phyloP scores from a whole-genome alignment of 2,797 vertebrate species.

The Coregonus ussuriensis region DNA sequence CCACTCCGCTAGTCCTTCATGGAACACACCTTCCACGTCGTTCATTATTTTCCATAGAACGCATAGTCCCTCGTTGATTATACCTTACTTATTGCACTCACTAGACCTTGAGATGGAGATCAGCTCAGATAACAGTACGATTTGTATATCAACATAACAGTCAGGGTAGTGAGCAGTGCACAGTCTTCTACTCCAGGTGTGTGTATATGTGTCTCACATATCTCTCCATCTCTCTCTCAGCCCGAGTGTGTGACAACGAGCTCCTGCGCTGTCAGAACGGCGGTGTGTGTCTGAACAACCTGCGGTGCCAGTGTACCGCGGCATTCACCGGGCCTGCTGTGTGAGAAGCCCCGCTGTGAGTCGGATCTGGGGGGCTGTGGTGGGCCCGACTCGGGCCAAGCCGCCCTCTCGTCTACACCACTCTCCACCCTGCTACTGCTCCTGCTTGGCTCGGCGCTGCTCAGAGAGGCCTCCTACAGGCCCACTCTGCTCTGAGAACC shows the following conservation, averaged over 20 bases:
- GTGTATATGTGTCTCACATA: conserved; percentile 39
- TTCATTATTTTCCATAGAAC: too few species aligned
- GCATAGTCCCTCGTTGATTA: too few species aligned
- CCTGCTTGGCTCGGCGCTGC: conserved; percentile 64
- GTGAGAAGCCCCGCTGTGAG: conserved; percentile 88
- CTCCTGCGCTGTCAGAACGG: conserved; percentile 95
- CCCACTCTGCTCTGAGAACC: conserved; percentile 70
- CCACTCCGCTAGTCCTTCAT: too few species aligned
- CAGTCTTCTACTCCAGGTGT: conserved; percentile 3
- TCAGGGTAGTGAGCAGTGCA: background rate
- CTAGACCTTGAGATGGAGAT: background rate
- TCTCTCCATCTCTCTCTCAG: conserved; percentile 71
- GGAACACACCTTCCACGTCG: too few species aligned
- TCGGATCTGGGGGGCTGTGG: conserved; percentile 82
- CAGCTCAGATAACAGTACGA: background rate
- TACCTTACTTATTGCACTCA: background rate
- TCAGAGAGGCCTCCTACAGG: conserved; percentile 60
- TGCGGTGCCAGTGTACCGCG: conserved; percentile 85
- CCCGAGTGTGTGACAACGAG: conserved; percentile 94
- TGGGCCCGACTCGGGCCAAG: conserved; percentile 69
- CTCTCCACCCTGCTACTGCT: conserved; percentile 45
- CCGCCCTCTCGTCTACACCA: conserved; percentile 27
- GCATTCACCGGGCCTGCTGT: conserved; percentile 88
- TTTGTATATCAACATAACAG: background rate
- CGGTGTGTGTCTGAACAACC: conserved; percentile 88